phyloP scores from a whole-genome alignment of 2,888 invertebrate genomes.

The Calameuta pallipes region DNA sequence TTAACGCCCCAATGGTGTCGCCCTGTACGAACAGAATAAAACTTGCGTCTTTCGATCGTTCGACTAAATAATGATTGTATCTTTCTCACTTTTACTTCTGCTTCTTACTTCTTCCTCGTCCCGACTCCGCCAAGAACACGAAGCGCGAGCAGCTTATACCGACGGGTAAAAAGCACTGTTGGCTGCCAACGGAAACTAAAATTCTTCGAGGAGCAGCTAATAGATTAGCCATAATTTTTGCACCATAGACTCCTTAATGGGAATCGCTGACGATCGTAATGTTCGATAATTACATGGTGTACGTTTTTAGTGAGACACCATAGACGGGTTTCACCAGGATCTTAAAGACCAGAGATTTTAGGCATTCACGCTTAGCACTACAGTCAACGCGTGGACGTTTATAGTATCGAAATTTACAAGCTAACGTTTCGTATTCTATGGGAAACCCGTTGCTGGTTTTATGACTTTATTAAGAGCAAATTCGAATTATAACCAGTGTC shows the following conservation, averaged over 20 bases:
- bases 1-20: constrained; percentile 11
- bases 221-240: not conserved
- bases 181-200: not conserved
- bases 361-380: not conserved
- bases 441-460: not conserved
- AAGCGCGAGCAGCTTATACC: not conserved
- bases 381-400: not conserved
- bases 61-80: not conserved
- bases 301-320: not conserved
- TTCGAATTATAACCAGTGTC: not conserved
- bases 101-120: not conserved
- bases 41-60: not conserved
- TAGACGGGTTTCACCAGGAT: not conserved
- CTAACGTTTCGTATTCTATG: not conserved
- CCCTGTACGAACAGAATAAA: not conserved
- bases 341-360: not conserved
- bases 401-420: not conserved
- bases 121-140: not conserved
- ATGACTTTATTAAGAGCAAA: not conserved
- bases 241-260: not conserved
- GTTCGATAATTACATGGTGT: not conserved
- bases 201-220: not conserved
- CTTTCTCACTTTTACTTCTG: not conserved
- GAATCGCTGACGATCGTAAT: not conserved
- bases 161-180: not conserved